Percentiles rank a stretch among this genome's conserved stretches.
These are phyloP conservation scores for Neopelma chrysocephalum DNA, from an alignment of 2,797 vertebrate genomes.

Conservation along the genomic window DNA sequence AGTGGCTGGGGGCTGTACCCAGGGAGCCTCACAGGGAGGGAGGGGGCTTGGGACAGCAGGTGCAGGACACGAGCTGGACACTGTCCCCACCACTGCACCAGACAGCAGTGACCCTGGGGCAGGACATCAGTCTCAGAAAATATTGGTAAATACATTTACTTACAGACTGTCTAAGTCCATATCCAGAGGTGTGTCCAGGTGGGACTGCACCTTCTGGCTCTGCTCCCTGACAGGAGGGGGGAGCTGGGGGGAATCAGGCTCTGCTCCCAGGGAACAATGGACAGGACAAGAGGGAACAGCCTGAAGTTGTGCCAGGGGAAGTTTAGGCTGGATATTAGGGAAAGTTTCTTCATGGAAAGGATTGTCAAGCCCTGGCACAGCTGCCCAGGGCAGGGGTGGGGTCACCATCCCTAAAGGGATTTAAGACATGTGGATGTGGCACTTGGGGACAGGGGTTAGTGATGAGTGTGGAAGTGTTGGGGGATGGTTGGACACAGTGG, in stretches of 20 bases:
- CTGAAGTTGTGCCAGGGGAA: background rate
- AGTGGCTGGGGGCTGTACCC: background rate
- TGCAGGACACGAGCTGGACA: rapidly evolving
- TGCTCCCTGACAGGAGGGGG: background rate
- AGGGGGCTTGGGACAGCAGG: background rate
- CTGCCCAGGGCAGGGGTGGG: background rate
- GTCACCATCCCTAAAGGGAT: background rate
- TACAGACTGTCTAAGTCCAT: background rate
- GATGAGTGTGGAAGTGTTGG: background rate
- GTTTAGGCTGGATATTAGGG: background rate
- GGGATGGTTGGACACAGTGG: background rate
- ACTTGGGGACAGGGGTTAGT: background rate
- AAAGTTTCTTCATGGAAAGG: background rate
- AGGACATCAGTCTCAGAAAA: background rate
- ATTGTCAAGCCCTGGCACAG: background rate
- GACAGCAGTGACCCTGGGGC: background rate
- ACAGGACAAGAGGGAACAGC: background rate
- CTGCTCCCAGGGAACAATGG: background rate
- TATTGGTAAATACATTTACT: background rate
- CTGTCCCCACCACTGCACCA: rapidly evolving
- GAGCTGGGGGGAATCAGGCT: background rate
- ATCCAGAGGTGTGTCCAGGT: background rate
- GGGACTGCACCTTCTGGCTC: background rate
- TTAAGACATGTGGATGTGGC: background rate
- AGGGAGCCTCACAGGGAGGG: rapidly evolving